A percentile compares a stretch with the other conserved stretches of the same genome.
Evolutionary conservation across 2,888 invertebrate species (phyloP).

Genomic region (Phymatocera aterrima): DNA sequence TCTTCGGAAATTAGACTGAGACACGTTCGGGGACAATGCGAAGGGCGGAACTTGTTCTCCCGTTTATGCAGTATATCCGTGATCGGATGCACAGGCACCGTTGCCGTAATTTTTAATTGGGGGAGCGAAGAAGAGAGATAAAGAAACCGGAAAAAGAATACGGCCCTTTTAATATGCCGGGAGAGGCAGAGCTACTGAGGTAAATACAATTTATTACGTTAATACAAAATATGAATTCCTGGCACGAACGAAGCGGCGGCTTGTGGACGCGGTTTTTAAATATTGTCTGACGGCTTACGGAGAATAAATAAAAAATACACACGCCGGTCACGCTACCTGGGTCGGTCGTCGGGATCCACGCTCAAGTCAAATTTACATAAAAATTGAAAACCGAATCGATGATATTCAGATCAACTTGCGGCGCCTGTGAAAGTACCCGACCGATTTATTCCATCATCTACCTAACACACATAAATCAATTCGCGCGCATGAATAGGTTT

Average conservation of each 20-base stretch:
- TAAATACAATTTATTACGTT: conserved; percentile 48
- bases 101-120: conserved; percentile 5
- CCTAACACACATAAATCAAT: neutral
- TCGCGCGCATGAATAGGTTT: neutral
- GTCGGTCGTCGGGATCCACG: conserved; percentile 10
- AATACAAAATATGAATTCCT: conserved; percentile 47
- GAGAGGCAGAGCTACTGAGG: neutral
- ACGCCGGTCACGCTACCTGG: neutral
- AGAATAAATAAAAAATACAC: conserved; percentile 31
- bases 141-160: too few species aligned
- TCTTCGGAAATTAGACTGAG: too few species aligned
- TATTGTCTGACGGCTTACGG: conserved; percentile 26
- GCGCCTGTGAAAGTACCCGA: neutral
- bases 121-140: too few species aligned
- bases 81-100: neutral
- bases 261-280: conserved; percentile 23
- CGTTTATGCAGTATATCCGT: too few species aligned
- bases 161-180: conserved; percentile 25
- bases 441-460: neutral
- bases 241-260: conserved; percentile 16
- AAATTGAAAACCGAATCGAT: conserved; percentile 51
- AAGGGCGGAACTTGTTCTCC: too few species aligned
- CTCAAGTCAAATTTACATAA: conserved; percentile 54
- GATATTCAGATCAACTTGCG: conserved; percentile 10
- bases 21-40: too few species aligned